These are phyloP conservation scores for Sorex fumeus DNA, from an alignment of 2,113 vertebrate species.

Conservation along the genomic window DNA sequence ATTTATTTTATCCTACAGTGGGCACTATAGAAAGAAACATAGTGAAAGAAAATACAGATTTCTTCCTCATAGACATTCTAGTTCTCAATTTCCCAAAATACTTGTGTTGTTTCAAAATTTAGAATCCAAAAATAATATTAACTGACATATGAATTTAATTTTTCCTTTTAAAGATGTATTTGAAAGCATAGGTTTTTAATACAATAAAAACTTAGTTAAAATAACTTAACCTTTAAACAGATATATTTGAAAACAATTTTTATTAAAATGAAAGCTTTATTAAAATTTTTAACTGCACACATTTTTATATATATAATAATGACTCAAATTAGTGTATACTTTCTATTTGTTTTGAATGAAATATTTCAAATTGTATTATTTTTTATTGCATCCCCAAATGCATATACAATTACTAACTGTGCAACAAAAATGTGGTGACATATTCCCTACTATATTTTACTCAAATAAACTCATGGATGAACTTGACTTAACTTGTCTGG, in stretches of 20 bases:
- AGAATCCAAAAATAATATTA: background rate
- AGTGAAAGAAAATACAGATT: background rate
- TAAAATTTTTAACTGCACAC: too few species aligned
- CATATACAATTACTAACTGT: background rate
- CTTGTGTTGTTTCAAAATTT: background rate
- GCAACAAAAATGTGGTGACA: background rate
- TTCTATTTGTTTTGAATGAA: background rate
- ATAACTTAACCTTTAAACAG: too few species aligned
- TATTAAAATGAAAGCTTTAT: too few species aligned
- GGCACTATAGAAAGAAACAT: background rate
- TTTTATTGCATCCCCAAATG: background rate
- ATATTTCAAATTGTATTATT: background rate
- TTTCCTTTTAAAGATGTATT: background rate
- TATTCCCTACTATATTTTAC: conserved; percentile 1
- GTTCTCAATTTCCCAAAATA: background rate
- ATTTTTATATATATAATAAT: too few species aligned
- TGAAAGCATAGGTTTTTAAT: background rate
- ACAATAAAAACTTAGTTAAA: conserved; percentile 53
- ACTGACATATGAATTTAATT: background rate
- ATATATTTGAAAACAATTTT: too few species aligned
- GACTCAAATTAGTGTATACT: too few species aligned
- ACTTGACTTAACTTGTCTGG: background rate
- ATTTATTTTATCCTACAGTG: conserved; percentile 50
- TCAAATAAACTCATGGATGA: background rate
- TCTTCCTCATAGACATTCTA: background rate